A percentile compares a stretch with the other conserved stretches of the same genome.
These are phyloP conservation scores for Dorcus hopei DNA, from an alignment of 2,888 invertebrate species.

Conservation along the genomic window DNA sequence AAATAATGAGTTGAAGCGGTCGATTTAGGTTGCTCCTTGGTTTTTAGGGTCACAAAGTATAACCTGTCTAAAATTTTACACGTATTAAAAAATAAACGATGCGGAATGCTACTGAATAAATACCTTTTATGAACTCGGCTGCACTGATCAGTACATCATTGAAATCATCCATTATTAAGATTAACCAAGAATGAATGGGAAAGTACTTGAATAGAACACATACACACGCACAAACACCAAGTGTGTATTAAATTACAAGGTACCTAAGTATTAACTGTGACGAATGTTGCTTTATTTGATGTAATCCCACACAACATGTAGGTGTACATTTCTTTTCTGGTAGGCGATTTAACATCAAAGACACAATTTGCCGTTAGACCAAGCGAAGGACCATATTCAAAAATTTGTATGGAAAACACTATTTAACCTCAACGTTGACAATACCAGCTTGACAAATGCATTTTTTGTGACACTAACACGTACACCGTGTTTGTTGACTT, in stretches of 20 bases:
- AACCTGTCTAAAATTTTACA: conserved; percentile 70
- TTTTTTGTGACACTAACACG: too few relatives aligned
- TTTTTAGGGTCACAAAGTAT: conserved; percentile 85
- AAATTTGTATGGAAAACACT: too few relatives aligned
- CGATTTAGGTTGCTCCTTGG: conserved; percentile 71
- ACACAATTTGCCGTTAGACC: conserved; percentile 1
- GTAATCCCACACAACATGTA: conserved; percentile 16
- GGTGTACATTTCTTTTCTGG: conserved; percentile 12
- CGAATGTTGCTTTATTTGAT: conserved; percentile 17
- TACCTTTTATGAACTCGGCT: conserved; percentile 66
- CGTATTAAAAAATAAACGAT: conserved; percentile 1
- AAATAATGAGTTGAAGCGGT: conserved; percentile 85
- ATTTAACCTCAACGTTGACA: too few relatives aligned
- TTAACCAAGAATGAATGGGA: conserved; percentile 1
- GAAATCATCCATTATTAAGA: conserved; percentile 39
- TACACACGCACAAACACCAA: background rate
- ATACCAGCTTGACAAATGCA: too few relatives aligned
- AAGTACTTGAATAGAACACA: background rate
- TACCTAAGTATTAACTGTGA: conserved; percentile 10
- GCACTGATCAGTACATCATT: conserved; percentile 61
- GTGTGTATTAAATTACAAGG: background rate
- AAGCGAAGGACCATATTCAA: too few relatives aligned
- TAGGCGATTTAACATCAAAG: conserved; percentile 4
- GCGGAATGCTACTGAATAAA: background rate
- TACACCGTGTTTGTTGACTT: too few relatives aligned